These are phyloP conservation scores for Clanis bilineata DNA, from an alignment of 2,888 invertebrate species.

Conservation along the genomic window DNA sequence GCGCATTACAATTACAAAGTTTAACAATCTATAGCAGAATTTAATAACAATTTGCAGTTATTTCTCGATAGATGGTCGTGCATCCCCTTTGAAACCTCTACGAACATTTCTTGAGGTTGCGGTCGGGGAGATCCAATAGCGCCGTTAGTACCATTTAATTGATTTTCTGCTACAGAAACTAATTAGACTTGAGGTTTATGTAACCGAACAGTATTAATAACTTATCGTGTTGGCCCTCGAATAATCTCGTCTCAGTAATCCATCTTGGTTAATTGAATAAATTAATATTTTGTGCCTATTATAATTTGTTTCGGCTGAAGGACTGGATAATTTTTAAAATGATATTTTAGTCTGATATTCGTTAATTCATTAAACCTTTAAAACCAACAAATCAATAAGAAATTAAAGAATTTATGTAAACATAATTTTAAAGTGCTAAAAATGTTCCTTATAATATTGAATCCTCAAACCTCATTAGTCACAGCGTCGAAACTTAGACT, in stretches of 20 bases:
- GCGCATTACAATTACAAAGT: constrained; percentile 21
- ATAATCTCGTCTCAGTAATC: constrained; percentile 57
- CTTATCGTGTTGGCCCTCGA: constrained; percentile 59
- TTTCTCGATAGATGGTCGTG: constrained; percentile 44
- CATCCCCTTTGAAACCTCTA: constrained; percentile 59
- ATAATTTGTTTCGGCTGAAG: not conserved
- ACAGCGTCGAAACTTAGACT: too few species aligned
- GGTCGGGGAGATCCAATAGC: constrained; percentile 56
- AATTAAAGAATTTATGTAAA: too few species aligned
- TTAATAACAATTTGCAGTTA: constrained; percentile 48
- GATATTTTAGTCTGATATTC: not conserved
- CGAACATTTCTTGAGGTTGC: constrained; percentile 67
- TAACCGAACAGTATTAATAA: constrained; percentile 74
- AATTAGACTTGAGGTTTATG: constrained; percentile 77
- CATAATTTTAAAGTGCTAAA: too few species aligned
- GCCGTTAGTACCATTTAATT: constrained; percentile 72
- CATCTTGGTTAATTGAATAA: constrained; percentile 51
- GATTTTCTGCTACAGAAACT: constrained; percentile 77
- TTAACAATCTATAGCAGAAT: constrained; percentile 29
- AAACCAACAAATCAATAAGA: too few species aligned
- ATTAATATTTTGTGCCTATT: constrained; percentile 39
- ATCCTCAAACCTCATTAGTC: too few species aligned
- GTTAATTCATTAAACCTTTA: not conserved
- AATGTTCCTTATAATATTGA: too few species aligned
- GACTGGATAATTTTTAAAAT: not conserved